Percentiles rank a stretch among this genome's conserved stretches.
These are phyloP conservation scores for Martes martes DNA, from an alignment of 2,113 vertebrate genomes.

Conservation along the genomic window DNA sequence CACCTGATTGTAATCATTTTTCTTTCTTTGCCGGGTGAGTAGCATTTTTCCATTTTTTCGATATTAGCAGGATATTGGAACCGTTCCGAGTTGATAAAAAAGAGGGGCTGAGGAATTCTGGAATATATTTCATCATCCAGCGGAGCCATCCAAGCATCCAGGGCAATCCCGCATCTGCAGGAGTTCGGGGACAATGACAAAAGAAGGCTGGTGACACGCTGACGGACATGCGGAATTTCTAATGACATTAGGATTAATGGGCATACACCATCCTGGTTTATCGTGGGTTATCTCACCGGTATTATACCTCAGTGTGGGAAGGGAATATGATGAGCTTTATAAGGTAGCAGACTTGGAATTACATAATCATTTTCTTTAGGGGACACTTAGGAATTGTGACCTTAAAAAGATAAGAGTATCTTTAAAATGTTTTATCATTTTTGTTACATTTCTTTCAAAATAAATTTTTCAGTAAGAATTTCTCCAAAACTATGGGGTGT, in stretches of 20 bases:
- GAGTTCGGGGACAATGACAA: background rate
- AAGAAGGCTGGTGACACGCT: background rate
- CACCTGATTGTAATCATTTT: constrained; percentile 98
- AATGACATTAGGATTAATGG: background rate
- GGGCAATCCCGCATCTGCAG: constrained; percentile 91
- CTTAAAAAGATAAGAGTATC: background rate
- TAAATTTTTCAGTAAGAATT: background rate
- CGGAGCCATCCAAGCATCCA: constrained; percentile 95
- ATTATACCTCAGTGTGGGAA: background rate
- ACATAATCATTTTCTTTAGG: background rate
- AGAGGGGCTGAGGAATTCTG: constrained; percentile 89
- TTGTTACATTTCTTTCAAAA: constrained; percentile 8
- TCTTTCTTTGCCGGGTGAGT: constrained; percentile 83
- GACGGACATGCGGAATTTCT: background rate
- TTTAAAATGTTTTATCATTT: background rate
- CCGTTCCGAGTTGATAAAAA: constrained; percentile 96
- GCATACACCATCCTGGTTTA: background rate
- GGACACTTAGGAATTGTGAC: background rate
- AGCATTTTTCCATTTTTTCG: constrained; percentile 87
- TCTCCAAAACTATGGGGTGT: background rate
- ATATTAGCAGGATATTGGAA: constrained; percentile 93
- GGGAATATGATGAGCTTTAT: background rate
- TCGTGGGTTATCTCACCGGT: background rate
- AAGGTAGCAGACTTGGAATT: background rate
- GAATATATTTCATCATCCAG: constrained; percentile 87